Evolutionary conservation across 2,113 vertebrate genomes (phyloP), one percentile per base, ranked within the genome.

Genomic region (Mirounga angustirostris): DNA sequence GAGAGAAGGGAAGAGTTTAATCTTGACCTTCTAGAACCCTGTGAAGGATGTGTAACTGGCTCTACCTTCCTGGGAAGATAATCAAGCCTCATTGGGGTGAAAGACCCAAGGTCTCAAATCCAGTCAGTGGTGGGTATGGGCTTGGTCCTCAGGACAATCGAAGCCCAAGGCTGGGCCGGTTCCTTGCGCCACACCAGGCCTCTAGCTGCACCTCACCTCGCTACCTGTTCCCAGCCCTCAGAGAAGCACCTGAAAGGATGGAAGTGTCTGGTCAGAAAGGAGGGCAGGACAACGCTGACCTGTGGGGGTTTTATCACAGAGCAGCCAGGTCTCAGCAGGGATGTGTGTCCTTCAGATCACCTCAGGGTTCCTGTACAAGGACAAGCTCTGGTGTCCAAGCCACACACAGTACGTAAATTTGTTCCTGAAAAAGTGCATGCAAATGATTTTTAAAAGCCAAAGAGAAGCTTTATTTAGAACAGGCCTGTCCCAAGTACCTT

Each of bases 371-470:
- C 67, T 58, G 6, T 3, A 26, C 14, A 58, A 91, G 36, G 7
- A 63, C 30, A 79, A 74, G 26, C 13, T 36, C 59, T 33, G 18
- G 26, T 3, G 28, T 78, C 43, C 52, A 74, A 69, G 24, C 7
- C n/a, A 6, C 61, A 84, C 74, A 50, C 0, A 2, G 50, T 24
- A 79, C 84, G 7, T n/a, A 52, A 52, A 26, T 24, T 26, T 40
- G 7, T 30, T 78, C 83, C 79, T 58, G n/a, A 30, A 89, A 94
- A 95, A 40, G 3, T 22, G 16, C 7, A 28, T 80, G 43, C 50
- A 89, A 74, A 61, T 65, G 46, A 67, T 74, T 87, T 82, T 33
- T 74, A 63, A 95, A 88, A 78, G 52, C 67, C 63, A 83, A 76
- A 76, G 11, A 85, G 46, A 21, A 50, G 12, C 18, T 91, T 85